Conservation (phyloP, 2,888 invertebrate species). For the Limnephilus auricula region DNA sequence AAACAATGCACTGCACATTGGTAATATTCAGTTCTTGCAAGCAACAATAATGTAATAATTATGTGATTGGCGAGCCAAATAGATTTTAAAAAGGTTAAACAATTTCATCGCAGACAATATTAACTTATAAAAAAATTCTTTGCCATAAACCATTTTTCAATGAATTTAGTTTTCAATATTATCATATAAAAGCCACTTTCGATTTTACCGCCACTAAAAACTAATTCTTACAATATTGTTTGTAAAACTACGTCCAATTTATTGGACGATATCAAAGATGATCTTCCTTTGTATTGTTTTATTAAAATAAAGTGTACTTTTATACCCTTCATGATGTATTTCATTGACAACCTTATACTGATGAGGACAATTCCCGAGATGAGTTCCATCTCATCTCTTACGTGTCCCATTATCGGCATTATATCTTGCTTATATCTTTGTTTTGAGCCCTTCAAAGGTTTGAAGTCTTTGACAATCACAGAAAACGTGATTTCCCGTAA, state of each 20-base stretch:
- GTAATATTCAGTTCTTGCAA: neutral
- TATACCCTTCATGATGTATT: neutral
- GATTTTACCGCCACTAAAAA: neutral
- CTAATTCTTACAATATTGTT: neutral
- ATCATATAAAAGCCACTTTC: neutral
- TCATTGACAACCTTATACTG: constrained; percentile 2
- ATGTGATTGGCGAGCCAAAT: too few species aligned
- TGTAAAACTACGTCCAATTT: neutral
- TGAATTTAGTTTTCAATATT: neutral
- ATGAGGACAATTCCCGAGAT: constrained; percentile 57
- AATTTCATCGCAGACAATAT: too few species aligned
- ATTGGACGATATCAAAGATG: neutral
- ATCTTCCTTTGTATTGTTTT: neutral
- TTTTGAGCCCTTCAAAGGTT: constrained; percentile 14
- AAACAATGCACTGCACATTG: neutral
- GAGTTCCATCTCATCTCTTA: constrained; percentile 62
- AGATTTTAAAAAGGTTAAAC: too few species aligned
- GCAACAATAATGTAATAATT: neutral
- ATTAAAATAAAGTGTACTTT: neutral
- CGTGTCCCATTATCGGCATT: constrained; percentile 58
- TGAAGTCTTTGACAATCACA: constrained; percentile 19
- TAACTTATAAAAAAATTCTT: neutral
- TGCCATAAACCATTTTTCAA: neutral
- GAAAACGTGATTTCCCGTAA: neutral
- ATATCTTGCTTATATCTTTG: constrained; percentile 21